Conservation (phyloP, 2,797 vertebrate genomes). For the Lithobates pipiens region DNA sequence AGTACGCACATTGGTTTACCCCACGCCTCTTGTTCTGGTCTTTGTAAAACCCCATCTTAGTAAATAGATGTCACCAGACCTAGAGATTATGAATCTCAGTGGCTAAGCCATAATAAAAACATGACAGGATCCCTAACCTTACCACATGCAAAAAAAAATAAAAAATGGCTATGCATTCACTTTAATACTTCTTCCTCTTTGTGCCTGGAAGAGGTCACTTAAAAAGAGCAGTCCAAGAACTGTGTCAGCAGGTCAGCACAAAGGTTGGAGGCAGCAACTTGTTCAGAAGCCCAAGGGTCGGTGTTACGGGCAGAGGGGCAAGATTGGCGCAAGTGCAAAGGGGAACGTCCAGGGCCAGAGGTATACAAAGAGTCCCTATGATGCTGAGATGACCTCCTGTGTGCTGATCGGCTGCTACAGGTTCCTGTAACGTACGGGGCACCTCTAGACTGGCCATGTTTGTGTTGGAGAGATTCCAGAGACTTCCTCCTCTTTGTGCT, state of each 20-base stretch:
- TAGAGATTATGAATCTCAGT: too few species aligned
- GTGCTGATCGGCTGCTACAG: background rate
- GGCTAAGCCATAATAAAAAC: too few species aligned
- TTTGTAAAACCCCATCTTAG: too few species aligned
- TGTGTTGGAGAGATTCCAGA: slow-evolving; percentile 19
- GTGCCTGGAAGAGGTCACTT: background rate
- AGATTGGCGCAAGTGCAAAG: slow-evolving; percentile 1
- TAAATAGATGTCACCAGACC: too few species aligned
- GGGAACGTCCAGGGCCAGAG: background rate
- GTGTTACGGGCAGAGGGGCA: slow-evolving; percentile 8
- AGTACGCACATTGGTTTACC: too few species aligned
- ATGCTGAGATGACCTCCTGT: slow-evolving; percentile 3
- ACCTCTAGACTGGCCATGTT: background rate
- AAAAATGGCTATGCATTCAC: too few species aligned
- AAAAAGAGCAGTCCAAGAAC: slow-evolving; percentile 49
- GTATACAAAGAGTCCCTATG: slow-evolving; percentile 36
- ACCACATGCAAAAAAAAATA: too few species aligned
- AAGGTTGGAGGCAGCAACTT: background rate
- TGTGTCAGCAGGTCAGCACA: slow-evolving; percentile 37
- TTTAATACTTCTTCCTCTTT: too few species aligned
- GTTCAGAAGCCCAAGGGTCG: background rate
- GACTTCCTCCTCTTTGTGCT: slow-evolving; percentile 15
- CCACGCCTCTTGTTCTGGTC: too few species aligned
- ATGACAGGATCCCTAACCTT: too few species aligned
- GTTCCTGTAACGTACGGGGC: background rate